Percentiles rank a stretch among this genome's conserved stretches.
Conservation (phyloP, 2,113 vertebrate genomes). For the Poeciliopsis turrubarensis region DNA sequence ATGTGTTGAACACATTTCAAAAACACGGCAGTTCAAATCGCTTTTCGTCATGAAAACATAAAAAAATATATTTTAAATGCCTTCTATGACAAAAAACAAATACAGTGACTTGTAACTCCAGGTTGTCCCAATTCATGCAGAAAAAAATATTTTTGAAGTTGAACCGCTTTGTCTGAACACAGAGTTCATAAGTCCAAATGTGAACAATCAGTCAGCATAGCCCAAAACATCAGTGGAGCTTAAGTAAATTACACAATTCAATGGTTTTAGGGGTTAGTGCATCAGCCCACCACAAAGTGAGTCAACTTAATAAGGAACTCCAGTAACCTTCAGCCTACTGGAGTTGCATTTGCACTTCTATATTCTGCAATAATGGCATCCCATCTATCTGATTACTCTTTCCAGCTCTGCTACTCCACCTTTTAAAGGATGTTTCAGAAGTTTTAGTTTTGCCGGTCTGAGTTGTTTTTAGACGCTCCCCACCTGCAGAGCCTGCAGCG, state of each 20-base stretch:
- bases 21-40: no score
- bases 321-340: neutral
- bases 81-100: no score
- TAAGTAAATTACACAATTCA: neutral
- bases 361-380: neutral
- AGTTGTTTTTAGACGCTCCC: neutral
- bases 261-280: neutral
- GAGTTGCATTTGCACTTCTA: neutral
- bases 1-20: no score
- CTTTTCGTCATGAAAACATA: no score
- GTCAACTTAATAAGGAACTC: neutral
- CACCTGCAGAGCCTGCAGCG: neutral
- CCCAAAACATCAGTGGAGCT: neutral
- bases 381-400: neutral
- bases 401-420: neutral
- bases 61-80: no score
- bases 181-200: neutral
- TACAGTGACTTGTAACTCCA: neutral
- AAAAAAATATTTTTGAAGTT: neutral
- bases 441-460: neutral
- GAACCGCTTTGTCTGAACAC: neutral
- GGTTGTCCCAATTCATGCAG: neutral
- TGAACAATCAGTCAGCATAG: neutral
- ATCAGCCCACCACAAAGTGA: neutral
- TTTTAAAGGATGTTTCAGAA: neutral